Evolutionary conservation across 1,140 invertebrate genomes (phyloP), one percentile per base, ranked within the genome.

Genomic region (Globodera rostochiensis): DNA sequence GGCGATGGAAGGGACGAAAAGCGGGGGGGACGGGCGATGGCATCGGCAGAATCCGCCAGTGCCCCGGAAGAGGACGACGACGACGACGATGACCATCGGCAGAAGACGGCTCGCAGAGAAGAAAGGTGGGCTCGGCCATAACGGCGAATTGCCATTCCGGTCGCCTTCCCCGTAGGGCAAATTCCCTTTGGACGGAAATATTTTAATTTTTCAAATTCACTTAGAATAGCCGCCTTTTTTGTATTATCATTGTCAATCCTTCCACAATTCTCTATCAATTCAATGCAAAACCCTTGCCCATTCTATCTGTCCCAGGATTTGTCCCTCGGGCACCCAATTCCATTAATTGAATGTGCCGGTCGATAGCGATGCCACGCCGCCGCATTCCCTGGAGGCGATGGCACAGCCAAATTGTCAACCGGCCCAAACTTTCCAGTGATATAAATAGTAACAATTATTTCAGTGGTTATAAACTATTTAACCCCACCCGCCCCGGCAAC

Each of bases 301-400:
- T 71, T 71, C 46, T 21, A 11, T 71, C 11, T 71, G 25, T 71
- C 69, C 69, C 69, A 19, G 6, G 25, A 45, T 71, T 71, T 36
- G 25, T 71, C 25, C 69, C 69, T 36, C 21, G 46, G 25, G 57
- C 11, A 60, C n/a, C 25, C 69, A 71, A 71, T 71, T 71, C 69
- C 69, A 21, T 47, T 71, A 71, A 71, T 71, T 71, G 69, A 71
- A 71, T 71, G 69, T 71, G 69, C 69, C 69, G 69, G 60, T n/a
- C 60, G n/a, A 71, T 47, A 69, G 21, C 69, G 46, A 47, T 60
- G 57, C 57, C 57, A 36, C n/a, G 69, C 69, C 6, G n/a, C 69
- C 9, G 46, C 25, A 45, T 71, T 47, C 69, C 25, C 69, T 21
- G 7, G n/a, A 6, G 15, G 66, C 66, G 50, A 50, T 50, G 50